Percentiles rank a stretch among this genome's conserved stretches.
These are phyloP conservation scores for Drosophila parabipectinata DNA, from an alignment of 1,140 invertebrate genomes.

Conservation along the genomic window DNA sequence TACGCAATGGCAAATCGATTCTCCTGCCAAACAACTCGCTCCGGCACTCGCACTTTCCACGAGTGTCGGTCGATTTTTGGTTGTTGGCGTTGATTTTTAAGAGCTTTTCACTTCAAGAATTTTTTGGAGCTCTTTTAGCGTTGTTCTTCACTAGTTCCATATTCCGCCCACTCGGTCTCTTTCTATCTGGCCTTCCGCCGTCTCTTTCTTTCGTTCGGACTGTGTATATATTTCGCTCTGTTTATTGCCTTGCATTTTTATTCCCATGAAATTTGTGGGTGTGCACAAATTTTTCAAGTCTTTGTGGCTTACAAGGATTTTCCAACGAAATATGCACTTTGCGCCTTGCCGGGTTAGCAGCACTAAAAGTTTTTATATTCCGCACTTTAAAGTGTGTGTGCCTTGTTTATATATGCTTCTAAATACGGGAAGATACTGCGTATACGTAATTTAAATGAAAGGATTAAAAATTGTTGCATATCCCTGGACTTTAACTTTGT, in stretches of 20 bases:
- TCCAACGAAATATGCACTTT: constrained; percentile 74
- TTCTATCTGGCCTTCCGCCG: neutral
- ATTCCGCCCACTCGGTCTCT: neutral
- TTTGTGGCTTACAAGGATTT: constrained; percentile 81
- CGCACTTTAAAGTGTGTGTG: constrained; percentile 44
- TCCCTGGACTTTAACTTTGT: too few relatives aligned
- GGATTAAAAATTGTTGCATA: constrained; percentile 26
- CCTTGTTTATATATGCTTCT: constrained; percentile 20
- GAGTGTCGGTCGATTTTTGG: constrained; percentile 71
- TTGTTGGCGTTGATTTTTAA: constrained; percentile 78
- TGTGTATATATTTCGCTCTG: constrained; percentile 33
- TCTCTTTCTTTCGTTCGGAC: constrained; percentile 6
- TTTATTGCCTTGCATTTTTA: constrained; percentile 80
- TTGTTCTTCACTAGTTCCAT: constrained; percentile 29
- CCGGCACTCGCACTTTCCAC: constrained; percentile 32
- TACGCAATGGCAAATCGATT: constrained; percentile 76
- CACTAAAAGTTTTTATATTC: constrained; percentile 62
- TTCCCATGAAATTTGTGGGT: constrained; percentile 77
- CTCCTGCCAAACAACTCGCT: constrained; percentile 6
- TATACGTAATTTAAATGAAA: constrained; percentile 66
- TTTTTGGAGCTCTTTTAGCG: constrained; percentile 69
- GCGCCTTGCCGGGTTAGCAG: constrained; percentile 50
- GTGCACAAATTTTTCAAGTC: constrained; percentile 78
- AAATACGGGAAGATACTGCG: constrained; percentile 67
- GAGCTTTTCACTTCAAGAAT: constrained; percentile 71